A percentile compares a stretch with the other conserved stretches of the same genome.
Conservation (phyloP, 1,140 invertebrate genomes). For the Sipha flava region DNA sequence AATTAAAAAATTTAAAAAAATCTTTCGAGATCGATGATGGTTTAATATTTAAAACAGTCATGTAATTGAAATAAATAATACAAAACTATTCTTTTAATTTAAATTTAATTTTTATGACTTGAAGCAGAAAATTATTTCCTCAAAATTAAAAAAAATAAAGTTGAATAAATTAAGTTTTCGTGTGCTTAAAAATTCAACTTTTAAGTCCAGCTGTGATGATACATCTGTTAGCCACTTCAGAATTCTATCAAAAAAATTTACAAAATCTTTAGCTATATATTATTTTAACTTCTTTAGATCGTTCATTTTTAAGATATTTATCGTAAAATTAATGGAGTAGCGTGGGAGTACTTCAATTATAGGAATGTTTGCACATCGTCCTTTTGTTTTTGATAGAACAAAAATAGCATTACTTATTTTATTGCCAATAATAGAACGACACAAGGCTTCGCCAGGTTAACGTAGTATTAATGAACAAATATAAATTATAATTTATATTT, state of each 20-base stretch:
- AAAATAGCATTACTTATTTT: background rate
- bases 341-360: background rate
- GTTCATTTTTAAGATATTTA: background rate
- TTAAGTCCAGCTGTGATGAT: background rate
- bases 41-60: no score
- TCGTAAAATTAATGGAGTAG: background rate
- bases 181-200: background rate
- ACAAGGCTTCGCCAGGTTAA: background rate
- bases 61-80: no score
- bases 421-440: background rate
- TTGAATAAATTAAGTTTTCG: background rate
- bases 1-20: background rate
- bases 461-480: background rate
- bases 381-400: background rate
- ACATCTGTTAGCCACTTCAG: background rate
- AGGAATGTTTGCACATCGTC: background rate
- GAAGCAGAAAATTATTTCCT: no score
- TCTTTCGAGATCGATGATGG: no score
- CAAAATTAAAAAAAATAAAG: no score
- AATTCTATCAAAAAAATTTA: background rate
- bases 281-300: background rate
- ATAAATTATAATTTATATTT: no score
- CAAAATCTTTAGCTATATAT: background rate
- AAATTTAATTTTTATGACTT: no score
- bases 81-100: no score